phyloP scores from a whole-genome alignment of 2,113 vertebrate genomes.

The Procavia capensis region DNA sequence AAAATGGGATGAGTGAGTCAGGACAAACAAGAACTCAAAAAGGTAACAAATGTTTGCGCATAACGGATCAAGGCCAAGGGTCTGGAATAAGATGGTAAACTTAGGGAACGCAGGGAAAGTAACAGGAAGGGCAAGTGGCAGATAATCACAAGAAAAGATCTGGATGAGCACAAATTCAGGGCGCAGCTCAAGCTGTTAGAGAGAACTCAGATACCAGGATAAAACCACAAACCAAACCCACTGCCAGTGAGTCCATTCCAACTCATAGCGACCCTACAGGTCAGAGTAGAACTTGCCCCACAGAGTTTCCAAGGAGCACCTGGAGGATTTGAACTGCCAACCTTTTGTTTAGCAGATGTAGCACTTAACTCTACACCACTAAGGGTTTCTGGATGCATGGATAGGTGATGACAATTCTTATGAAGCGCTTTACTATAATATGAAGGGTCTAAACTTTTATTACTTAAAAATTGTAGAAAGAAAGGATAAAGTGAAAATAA shows the following conservation, averaged over 20 bases:
- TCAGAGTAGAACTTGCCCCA: no score
- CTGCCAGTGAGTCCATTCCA: no score
- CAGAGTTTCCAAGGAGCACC: no score
- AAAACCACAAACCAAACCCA: no score
- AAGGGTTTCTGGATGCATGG: rapidly evolving
- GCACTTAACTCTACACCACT: background rate
- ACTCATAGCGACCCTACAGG: no score
- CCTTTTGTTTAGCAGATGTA: no score
- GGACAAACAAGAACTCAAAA: background rate
- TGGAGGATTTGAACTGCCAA: no score
- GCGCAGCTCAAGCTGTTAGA: no score
- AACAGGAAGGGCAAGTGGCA: background rate
- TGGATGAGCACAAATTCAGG: background rate
- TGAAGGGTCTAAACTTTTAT: background rate
- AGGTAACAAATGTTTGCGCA: background rate
- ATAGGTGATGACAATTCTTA: no score
- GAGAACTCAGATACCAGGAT: rapidly evolving
- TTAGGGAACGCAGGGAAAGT: background rate
- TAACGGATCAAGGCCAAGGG: background rate
- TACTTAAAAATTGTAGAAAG: background rate
- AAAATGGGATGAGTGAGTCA: background rate
- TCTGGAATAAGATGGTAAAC: no score
- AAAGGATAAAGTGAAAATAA: background rate
- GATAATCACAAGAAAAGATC: background rate
- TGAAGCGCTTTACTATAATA: background rate